Base-by-base conservation (phyloP, 2,888 invertebrate genomes). In the Tenthredo mesomela region DNA sequence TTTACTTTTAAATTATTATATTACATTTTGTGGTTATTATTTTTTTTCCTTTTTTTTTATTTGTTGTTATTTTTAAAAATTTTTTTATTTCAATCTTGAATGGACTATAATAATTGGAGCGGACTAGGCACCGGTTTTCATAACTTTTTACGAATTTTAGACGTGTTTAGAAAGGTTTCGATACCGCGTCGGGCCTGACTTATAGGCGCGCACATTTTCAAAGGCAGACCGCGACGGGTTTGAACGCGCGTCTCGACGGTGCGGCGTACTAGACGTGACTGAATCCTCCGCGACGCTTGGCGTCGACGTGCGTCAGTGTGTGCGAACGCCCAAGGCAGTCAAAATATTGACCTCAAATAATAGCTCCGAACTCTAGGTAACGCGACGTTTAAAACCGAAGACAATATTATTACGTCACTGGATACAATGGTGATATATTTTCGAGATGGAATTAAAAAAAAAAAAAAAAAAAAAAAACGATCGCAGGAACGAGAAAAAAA, bases 261-360 rank as follows among this genome's bases (percentile, higher is more conserved):
- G 88, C 91, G 90, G 90, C 91, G 91, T 90, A 90, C 90, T 91
- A 91, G 90, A 92, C 92, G 92, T 91, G 92, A 92, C 92, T 92
- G 92, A 92, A 91, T 92, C 90, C 90, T 88, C 87, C 70, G 82
- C 82, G 82, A 82, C 82, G 82, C 70, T 58, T n/a, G 33, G 82
- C 82, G 82, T 82, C 82, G 67, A 65, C 67, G 25, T 70, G 40
- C 47, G 80, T 61, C 58, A 40, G 67, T 82, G 47, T 82, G 70
- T 82, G 58, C 61, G 47, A 33, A 67, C 10, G 47, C 67, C 29
- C 18, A 50, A 67, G 47, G 43, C 67, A 67, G 82, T 82, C 82
- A 70, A 82, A 82, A 82, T 82, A 82, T 82, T 82, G 82, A 82
- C 82, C 67, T 70, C 15, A 82, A 82, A 82, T 82, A 43, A 61